A percentile compares a stretch with the other conserved stretches of the same genome.
phyloP scores from a whole-genome alignment of 53 echinoderm and acorn worm species.

The Arbacia lixula region DNA sequence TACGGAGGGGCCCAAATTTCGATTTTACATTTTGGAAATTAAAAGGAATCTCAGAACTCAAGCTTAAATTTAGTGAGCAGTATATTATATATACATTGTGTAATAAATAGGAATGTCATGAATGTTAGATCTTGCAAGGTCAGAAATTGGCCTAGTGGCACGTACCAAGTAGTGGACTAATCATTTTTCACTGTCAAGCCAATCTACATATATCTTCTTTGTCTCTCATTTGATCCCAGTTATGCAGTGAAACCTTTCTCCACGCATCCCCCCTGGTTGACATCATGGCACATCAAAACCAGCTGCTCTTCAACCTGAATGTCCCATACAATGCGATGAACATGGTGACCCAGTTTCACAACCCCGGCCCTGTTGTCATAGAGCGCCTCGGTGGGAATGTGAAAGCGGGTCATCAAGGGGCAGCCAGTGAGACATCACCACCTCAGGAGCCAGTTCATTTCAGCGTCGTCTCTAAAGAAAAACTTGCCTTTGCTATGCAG shows the following conservation, averaged over 20 bases:
- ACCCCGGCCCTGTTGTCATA: conserved; percentile 89
- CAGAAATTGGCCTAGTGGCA: too few relatives aligned
- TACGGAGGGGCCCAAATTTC: too few relatives aligned
- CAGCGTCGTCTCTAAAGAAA: conserved; percentile 81
- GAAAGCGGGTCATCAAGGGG: neutral
- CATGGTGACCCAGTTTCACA: conserved; percentile 67
- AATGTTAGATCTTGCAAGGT: too few relatives aligned
- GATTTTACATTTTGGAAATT: too few relatives aligned
- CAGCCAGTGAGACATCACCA: neutral
- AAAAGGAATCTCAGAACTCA: too few relatives aligned
- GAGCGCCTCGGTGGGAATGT: conserved; percentile 71
- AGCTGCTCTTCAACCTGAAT: conserved; percentile 89
- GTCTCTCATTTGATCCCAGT: neutral
- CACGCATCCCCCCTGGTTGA: too few relatives aligned
- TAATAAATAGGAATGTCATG: too few relatives aligned
- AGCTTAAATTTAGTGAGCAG: too few relatives aligned
- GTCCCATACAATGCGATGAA: conserved; percentile 72
- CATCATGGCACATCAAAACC: conserved; percentile 74
- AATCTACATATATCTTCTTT: neutral
- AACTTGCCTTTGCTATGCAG: conserved; percentile 75
- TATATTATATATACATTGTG: too few relatives aligned
- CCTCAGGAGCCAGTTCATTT: conserved; percentile 62
- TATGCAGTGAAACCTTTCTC: too few relatives aligned
- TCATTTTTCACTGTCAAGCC: too few relatives aligned
- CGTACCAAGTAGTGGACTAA: too few relatives aligned